phyloP scores from a whole-genome alignment of 2,113 vertebrate species.

The Corynorhinus townsendii region DNA sequence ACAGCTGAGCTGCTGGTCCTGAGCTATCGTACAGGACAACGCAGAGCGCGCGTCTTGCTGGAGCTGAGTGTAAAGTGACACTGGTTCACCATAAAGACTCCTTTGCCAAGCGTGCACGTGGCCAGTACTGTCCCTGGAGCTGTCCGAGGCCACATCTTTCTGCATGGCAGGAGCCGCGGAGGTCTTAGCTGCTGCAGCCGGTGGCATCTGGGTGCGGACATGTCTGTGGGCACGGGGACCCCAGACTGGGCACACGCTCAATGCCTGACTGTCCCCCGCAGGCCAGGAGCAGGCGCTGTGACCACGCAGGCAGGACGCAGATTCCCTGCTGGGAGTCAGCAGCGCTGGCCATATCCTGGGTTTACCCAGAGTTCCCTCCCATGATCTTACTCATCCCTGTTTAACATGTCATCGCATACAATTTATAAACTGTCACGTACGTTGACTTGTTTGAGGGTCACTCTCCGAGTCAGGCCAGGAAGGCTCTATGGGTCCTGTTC shows the following conservation, averaged over 20 bases:
- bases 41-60: not conserved
- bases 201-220: not conserved
- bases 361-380: not conserved
- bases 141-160: not conserved
- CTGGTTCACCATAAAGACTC: not conserved
- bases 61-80: not conserved
- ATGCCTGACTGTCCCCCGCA: not conserved
- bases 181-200: not conserved
- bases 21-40: not conserved
- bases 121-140: not conserved
- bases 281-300: too few species aligned
- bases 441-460: not conserved
- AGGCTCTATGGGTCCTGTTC: not conserved
- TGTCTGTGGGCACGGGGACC: not conserved
- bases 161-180: not conserved
- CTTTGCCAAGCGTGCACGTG: not conserved
- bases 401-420: not conserved
- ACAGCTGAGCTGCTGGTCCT: not conserved
- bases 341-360: not conserved
- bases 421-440: not conserved
- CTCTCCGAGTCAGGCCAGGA: not conserved
- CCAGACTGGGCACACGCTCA: not conserved
- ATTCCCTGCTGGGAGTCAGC: not conserved
- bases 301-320: too few species aligned
- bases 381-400: not conserved